Conservation (phyloP, 2,888 invertebrate species). For the Dysmachus trigonus region DNA sequence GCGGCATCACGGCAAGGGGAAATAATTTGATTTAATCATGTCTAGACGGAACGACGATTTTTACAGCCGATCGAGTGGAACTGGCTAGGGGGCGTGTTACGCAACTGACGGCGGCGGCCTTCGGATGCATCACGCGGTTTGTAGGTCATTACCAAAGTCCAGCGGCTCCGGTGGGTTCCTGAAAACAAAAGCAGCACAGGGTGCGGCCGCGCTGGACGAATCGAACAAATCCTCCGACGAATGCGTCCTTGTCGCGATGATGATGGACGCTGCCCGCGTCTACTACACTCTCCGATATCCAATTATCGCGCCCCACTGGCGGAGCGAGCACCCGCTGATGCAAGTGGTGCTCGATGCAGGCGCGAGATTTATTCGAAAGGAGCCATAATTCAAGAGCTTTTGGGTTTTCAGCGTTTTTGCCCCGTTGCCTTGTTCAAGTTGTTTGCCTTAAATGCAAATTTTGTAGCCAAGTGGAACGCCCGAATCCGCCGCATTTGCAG, state of each 20-base stretch:
- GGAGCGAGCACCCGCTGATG: neutral
- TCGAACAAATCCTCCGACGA: neutral
- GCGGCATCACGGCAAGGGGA: no score
- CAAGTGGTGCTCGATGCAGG: constrained; percentile 9
- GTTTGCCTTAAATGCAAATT: constrained; percentile 35
- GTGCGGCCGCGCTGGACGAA: neutral
- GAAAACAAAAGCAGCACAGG: neutral
- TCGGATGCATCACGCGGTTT: neutral
- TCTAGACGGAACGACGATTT: constrained; percentile 31
- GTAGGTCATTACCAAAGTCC: constrained; percentile 16
- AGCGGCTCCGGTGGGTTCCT: neutral
- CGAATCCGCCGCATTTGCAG: neutral
- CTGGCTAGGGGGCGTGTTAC: constrained; percentile 1
- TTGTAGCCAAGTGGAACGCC: constrained; percentile 17
- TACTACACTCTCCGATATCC: neutral
- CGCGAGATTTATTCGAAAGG: constrained; percentile 12
- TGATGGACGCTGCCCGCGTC: neutral
- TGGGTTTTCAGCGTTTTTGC: neutral
- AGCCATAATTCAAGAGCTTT: constrained; percentile 30
- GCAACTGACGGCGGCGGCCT: constrained; percentile 9
- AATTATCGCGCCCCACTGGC: neutral
- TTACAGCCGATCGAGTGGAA: constrained; percentile 15
- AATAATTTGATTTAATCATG: constrained; percentile 34
- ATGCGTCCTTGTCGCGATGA: neutral
- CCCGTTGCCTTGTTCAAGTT: neutral